These are phyloP conservation scores for Charina bottae DNA, from an alignment of 2,113 vertebrate genomes.

Conservation along the genomic window DNA sequence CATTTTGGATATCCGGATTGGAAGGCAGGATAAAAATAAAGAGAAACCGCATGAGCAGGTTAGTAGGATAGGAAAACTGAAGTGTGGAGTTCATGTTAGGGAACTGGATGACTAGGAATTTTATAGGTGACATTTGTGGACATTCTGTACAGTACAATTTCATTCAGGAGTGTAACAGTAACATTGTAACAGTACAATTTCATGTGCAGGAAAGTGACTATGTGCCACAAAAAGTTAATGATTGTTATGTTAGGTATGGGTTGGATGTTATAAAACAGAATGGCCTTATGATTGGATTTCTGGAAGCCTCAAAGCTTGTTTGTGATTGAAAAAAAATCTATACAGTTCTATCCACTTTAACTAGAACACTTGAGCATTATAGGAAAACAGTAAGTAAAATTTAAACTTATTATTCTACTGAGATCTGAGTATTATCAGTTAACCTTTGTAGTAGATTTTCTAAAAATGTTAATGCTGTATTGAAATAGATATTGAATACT, in stretches of 20 bases:
- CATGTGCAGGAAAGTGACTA: too few relatives aligned
- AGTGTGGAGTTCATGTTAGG: background rate
- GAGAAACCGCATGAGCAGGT: background rate
- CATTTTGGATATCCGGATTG: background rate
- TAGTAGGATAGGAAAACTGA: background rate
- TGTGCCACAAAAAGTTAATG: constrained; percentile 7
- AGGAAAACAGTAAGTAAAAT: constrained; percentile 20
- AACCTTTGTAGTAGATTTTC: background rate
- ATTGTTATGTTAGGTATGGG: background rate
- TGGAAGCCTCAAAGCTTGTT: background rate
- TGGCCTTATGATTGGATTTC: background rate
- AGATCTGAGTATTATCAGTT: background rate
- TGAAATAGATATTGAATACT: background rate
- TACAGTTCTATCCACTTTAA: background rate
- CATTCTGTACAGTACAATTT: background rate
- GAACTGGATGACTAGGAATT: background rate
- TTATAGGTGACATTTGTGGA: background rate
- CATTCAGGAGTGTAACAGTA: too few relatives aligned
- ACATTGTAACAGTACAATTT: too few relatives aligned
- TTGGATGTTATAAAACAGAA: background rate
- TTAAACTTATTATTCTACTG: background rate
- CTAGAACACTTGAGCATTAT: background rate
- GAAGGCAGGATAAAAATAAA: background rate
- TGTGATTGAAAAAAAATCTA: background rate
- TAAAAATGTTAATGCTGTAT: background rate